Evolutionary conservation across 2,113 vertebrate genomes (phyloP), one percentile per base, ranked within the genome.

Genomic region (Sinosuthora webbiana): DNA sequence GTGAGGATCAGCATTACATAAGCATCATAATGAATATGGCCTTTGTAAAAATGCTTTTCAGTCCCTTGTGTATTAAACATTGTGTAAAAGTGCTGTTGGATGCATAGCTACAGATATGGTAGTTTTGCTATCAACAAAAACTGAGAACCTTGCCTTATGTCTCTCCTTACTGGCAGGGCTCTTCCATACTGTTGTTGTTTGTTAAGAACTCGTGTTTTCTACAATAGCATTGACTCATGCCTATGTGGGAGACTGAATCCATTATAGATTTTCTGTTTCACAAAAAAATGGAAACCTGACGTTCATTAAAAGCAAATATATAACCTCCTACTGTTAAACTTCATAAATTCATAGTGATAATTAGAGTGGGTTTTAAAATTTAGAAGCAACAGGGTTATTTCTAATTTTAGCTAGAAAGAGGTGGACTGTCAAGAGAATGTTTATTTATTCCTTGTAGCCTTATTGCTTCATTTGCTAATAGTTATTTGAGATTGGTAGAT

Each of bases 301-400:
- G 42, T 97, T 94, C 87, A 84, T 95, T 96, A 93, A 94, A 96
- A 95, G n/a, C 82, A 94, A 93, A 94, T 82, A 33, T 56, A 91
- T 88, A 71, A 56, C 65, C 67, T 91, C 92, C 91, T 92, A 75
- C 85, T 90, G 81, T 65, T 94, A 87, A 94, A 93, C 73, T 65
- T 85, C 59, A 93, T 67, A 90, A 96, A 96, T 75, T 69, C 77
- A 71, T 93, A 81, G 50, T 65, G 63, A 93, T 96, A 97, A 97
- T 96, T 96, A 89, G 89, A 97, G 76, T 80, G 17, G 39, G 64
- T 19, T 90, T 95, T 83, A 91, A 91, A 83, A 93, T 88, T 47
- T 74, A 90, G 42, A 86, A 92, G 60, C 24, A 92, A 96, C 37
- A 53, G 35, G 37, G 44, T 85, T 94, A 73, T 65, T 90, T 85